Base-by-base conservation (phyloP, 2,888 invertebrate genomes). In the Cephus pulcher region DNA sequence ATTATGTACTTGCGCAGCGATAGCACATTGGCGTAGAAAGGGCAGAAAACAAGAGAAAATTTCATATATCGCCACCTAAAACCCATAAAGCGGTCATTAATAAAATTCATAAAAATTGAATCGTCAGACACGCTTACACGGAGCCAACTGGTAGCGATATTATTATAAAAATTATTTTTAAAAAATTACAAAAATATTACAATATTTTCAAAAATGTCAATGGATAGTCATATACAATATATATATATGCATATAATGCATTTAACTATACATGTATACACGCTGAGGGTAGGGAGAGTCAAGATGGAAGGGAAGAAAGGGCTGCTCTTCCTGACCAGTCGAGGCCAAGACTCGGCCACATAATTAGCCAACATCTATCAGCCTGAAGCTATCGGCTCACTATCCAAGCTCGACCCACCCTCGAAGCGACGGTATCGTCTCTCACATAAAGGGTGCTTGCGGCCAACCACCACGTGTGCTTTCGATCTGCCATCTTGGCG, bases 301-400 rank as follows among this genome's bases (percentile, higher is more conserved):
- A 69, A 77, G 77, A 37, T 75, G 37, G 69, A 70, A 34, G 74
- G 37, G 33, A 83, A 85, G 81, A 84, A 85, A 86, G 86, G 84
- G 85, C 86, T 76, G 80, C 85, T 88, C 88, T 87, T 88, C 80
- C 82, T 84, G 85, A 81, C 86, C 86, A 81, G 85, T 83, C 87
- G 85, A 86, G 85, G 85, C 86, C 87, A 87, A 86, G 88, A 88
- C 87, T 88, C 89, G 89, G 88, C 86, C 89, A 90, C 91, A 89
- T 91, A 91, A 91, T 91, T 91, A 91, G 90, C 91, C 90, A 88
- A 90, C 91, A 91, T 91, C 91, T 91, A 91, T 91, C 91, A 91
- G 91, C 91, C 91, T 84, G 87, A 84, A 91, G 91, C 91, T 89
- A 91, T 90, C 91, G 86, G 86, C 86, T 88, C 87, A 84, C 83